A percentile compares a stretch with the other conserved stretches of the same genome.
Conservation (phyloP, 2,113 vertebrate species). For the Anhinga anhinga region DNA sequence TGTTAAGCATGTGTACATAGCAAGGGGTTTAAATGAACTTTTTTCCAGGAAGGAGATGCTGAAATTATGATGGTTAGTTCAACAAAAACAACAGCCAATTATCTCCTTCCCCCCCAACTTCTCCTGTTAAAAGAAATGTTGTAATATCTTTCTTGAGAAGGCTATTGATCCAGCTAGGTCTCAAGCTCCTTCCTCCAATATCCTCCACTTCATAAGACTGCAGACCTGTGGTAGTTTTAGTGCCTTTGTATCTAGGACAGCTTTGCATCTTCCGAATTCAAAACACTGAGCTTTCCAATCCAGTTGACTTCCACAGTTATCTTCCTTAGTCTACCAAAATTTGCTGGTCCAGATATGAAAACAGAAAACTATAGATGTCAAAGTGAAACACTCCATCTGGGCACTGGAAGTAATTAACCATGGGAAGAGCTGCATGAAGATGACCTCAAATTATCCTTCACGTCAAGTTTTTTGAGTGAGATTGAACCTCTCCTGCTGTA, state of each 20-base stretch:
- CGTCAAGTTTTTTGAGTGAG: rapidly evolving
- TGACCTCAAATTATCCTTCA: background rate
- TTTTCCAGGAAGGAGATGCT: background rate
- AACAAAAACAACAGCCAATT: background rate
- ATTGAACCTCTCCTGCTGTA: background rate
- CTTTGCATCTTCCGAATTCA: background rate
- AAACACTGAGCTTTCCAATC: background rate
- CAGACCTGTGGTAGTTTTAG: background rate
- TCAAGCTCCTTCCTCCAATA: background rate
- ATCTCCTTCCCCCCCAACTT: background rate
- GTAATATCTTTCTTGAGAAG: background rate
- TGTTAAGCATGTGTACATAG: background rate
- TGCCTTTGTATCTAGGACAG: background rate
- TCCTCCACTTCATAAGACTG: background rate
- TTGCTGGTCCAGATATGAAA: background rate
- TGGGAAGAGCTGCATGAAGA: background rate
- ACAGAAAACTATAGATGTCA: background rate
- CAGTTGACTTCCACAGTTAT: background rate
- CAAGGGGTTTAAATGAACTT: background rate
- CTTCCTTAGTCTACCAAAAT: background rate
- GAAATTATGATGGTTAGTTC: background rate
- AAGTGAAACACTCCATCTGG: background rate
- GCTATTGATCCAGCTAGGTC: background rate
- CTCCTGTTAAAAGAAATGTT: background rate
- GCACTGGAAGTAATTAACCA: background rate